These are phyloP conservation scores for Astropecten irregularis DNA, from an alignment of 53 echinoderm and acorn worm species.

Conservation along the genomic window DNA sequence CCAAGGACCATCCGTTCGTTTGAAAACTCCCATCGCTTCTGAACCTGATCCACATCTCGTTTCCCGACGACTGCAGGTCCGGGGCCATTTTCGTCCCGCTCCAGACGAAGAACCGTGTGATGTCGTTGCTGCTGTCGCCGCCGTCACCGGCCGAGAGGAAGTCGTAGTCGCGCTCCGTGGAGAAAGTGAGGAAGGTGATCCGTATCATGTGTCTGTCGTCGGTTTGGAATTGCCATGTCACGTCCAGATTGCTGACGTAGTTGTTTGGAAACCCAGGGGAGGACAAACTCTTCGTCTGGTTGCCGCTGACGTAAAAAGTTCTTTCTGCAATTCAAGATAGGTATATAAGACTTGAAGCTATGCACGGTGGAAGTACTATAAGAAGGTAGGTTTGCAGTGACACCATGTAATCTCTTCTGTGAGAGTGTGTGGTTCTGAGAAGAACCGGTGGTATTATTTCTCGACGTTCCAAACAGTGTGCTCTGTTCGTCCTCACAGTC, in stretches of 20 bases:
- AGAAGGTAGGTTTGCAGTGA: too few relatives aligned
- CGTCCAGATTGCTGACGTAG: background rate
- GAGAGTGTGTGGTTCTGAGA: too few relatives aligned
- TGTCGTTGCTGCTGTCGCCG: background rate
- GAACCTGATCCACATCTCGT: conserved; percentile 2
- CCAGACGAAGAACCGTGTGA: background rate
- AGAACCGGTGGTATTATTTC: too few relatives aligned
- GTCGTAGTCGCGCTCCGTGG: background rate
- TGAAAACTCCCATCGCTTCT: too few relatives aligned
- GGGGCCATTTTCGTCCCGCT: background rate
- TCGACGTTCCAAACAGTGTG: too few relatives aligned
- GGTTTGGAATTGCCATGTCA: background rate
- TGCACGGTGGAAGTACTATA: too few relatives aligned
- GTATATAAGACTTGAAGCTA: too few relatives aligned
- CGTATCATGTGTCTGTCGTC: background rate
- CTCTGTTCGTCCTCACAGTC: too few relatives aligned
- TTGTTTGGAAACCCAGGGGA: background rate
- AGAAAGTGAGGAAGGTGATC: background rate
- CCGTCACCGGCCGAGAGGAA: background rate
- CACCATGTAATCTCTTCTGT: too few relatives aligned
- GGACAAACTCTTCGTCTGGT: background rate
- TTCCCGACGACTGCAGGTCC: background rate
- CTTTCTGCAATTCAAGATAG: background rate
- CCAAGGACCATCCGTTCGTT: too few relatives aligned
- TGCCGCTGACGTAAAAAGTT: too few relatives aligned